Conservation (phyloP, 2,113 vertebrate species). For the Sinocyclocheilus grahami region DNA sequence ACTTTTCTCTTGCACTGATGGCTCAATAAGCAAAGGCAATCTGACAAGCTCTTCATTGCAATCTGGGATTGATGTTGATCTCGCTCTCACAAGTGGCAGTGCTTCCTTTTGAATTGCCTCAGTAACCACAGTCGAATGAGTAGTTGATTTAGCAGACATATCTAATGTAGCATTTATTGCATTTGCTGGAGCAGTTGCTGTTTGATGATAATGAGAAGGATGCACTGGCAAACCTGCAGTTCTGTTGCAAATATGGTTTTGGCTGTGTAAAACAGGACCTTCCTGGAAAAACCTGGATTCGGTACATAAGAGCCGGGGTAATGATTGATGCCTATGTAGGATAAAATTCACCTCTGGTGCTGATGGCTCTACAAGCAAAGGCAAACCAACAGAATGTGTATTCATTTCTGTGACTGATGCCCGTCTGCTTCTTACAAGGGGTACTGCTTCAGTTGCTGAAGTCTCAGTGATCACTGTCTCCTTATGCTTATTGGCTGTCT, state of each 20-base stretch:
- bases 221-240: conserved; percentile 25
- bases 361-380: conserved; percentile 59
- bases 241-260: neutral
- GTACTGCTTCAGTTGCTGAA: conserved; percentile 54
- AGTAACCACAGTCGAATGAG: neutral
- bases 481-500: conserved; percentile 18
- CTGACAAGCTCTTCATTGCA: conserved; percentile 59
- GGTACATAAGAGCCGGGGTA: neutral
- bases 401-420: neutral
- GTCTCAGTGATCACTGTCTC: conserved; percentile 23
- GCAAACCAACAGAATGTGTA: conserved; percentile 63
- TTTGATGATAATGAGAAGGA: neutral
- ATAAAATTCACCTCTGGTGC: conserved; percentile 35
- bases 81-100: conserved; percentile 62
- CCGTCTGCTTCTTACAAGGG: conserved; percentile 63
- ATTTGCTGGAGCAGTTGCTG: conserved; percentile 61
- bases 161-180: conserved; percentile 65
- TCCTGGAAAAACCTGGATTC: conserved; percentile 18
- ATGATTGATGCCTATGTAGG: conserved; percentile 16
- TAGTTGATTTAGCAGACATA: conserved; percentile 64
- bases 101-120: conserved; percentile 51
- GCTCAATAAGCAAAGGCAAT: conserved; percentile 62
- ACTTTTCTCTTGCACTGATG: conserved; percentile 38
- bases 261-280: conserved; percentile 33
- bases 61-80: conserved; percentile 48